Percentiles rank a stretch among this genome's conserved stretches.
Conservation (phyloP, 2,113 vertebrate species). For the Aegotheles bennettii region DNA sequence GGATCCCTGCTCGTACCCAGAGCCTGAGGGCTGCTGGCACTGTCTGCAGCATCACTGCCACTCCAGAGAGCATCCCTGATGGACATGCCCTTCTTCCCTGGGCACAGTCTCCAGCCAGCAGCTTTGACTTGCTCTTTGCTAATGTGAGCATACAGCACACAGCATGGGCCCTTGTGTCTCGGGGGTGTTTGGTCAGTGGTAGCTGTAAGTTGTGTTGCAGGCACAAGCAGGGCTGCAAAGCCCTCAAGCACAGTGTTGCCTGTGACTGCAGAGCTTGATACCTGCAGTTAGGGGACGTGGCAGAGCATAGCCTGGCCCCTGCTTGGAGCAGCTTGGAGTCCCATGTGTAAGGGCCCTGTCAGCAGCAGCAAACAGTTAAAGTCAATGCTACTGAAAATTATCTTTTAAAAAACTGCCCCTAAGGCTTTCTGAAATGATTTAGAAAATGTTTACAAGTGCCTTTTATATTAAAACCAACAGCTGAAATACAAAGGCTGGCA, state of each 20-base stretch:
- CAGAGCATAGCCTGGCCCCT: neutral
- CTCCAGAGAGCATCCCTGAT: neutral
- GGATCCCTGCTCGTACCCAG: neutral
- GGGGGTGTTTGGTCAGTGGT: accelerated
- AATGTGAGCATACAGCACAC: neutral
- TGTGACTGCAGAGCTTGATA: neutral
- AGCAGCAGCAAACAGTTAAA: neutral
- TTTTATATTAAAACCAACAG: neutral
- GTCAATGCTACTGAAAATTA: neutral
- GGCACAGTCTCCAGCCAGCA: neutral
- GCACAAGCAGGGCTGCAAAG: neutral
- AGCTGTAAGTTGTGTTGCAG: neutral
- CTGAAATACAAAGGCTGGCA: neutral
- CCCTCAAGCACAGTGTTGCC: accelerated
- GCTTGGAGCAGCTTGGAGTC: neutral
- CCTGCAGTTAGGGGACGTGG: neutral
- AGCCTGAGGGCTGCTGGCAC: neutral
- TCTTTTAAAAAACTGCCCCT: neutral
- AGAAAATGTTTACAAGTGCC: neutral
- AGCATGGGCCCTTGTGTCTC: neutral
- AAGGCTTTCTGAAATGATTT: neutral
- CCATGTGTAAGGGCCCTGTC: accelerated
- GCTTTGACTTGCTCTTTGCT: accelerated
- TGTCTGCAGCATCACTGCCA: accelerated
- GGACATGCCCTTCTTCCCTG: neutral